Percentiles rank a stretch among this genome's conserved stretches.
Evolutionary conservation across 2,888 invertebrate species (phyloP).

Genomic region (Athalia cordata): DNA sequence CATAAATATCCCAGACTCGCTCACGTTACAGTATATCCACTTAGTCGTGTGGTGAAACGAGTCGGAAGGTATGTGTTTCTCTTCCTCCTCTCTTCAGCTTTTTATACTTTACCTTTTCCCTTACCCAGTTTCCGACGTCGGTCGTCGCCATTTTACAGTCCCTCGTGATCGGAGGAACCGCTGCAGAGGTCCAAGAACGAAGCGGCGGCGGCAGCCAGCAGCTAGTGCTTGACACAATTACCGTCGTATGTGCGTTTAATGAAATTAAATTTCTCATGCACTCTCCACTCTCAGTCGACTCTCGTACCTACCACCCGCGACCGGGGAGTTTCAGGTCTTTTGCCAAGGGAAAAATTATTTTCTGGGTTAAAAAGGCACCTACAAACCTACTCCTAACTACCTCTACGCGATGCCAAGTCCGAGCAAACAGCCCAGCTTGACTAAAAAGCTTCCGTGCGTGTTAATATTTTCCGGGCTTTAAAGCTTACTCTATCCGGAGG

Average conservation of each 20-base stretch:
- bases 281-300: background rate
- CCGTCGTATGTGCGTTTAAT: slow-evolving; percentile 1
- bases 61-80: background rate
- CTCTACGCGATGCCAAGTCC: no score
- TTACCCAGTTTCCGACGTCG: background rate
- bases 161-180: no score
- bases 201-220: background rate
- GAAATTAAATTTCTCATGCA: slow-evolving; percentile 18
- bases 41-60: slow-evolving; percentile 38
- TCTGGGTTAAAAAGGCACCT: slow-evolving; percentile 1
- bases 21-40: slow-evolving; percentile 41
- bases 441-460: no score
- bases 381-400: background rate
- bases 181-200: slow-evolving; percentile 13
- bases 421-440: no score
- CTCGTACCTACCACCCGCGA: background rate
- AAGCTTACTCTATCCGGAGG: no score
- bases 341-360: slow-evolving; percentile 13
- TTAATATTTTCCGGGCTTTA: no score
- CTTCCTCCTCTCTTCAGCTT: background rate
- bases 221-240: slow-evolving; percentile 17
- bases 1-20: slow-evolving; percentile 56
- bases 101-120: background rate
- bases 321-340: background rate
- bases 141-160: no score